A percentile compares a stretch with the other conserved stretches of the same genome.
These are phyloP conservation scores for Drosophila falleni DNA, from an alignment of 2,888 invertebrate species.

Conservation along the genomic window DNA sequence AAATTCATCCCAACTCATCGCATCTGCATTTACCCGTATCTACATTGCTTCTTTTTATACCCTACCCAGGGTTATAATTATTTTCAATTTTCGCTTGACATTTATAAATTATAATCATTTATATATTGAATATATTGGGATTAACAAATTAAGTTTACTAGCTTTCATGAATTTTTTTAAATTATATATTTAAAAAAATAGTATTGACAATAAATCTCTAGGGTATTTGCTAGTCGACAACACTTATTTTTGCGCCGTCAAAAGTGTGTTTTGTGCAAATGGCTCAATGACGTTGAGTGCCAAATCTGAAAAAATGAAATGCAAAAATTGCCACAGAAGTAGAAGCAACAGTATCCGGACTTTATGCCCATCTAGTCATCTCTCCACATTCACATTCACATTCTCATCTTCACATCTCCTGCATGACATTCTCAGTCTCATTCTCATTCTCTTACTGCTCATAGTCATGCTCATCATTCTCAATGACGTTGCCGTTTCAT, in stretches of 20 bases:
- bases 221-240: constrained; percentile 2
- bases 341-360: constrained; percentile 5
- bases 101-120: background rate
- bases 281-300: constrained; percentile 57
- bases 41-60: constrained; percentile 10
- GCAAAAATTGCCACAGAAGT: constrained; percentile 43
- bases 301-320: constrained; percentile 61
- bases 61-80: background rate
- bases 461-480: constrained; percentile 31
- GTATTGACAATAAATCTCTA: background rate
- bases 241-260: constrained; percentile 18
- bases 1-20: constrained; percentile 19
- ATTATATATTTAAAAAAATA: background rate
- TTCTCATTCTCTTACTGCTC: background rate
- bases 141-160: background rate
- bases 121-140: background rate
- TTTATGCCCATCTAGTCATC: constrained; percentile 11
- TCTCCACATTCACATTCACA: constrained; percentile 1
- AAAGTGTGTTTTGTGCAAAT: constrained; percentile 48
- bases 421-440: background rate
- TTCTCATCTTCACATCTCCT: constrained; percentile 1
- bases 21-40: constrained; percentile 24
- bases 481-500: constrained; percentile 51
- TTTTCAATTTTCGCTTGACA: background rate
- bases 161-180: background rate